Percentiles rank a stretch among this genome's conserved stretches.
Conservation (phyloP, 2,888 invertebrate species). For the Caenorhabditis zanzibari region DNA sequence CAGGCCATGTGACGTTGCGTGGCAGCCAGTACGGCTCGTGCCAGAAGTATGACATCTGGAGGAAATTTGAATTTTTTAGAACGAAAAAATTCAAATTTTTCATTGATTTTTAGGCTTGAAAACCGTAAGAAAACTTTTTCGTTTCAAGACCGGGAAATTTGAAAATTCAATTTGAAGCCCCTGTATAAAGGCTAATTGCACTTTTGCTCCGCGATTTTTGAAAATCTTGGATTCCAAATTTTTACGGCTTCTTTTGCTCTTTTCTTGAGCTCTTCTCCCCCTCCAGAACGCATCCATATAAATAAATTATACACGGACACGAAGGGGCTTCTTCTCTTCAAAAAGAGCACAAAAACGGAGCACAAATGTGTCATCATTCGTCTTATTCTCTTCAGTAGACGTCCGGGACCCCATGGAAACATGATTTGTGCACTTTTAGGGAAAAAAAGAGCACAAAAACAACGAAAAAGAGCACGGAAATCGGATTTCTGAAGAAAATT, state of each 20-base stretch:
- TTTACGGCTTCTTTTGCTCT: background rate
- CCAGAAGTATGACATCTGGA: conserved; percentile 57
- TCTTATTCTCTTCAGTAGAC: background rate
- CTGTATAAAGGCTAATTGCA: no score
- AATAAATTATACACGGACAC: conserved; percentile 18
- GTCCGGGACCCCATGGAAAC: background rate
- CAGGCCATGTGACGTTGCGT: conserved; percentile 74
- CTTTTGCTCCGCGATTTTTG: background rate
- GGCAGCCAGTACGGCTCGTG: conserved; percentile 75
- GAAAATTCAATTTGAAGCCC: no score
- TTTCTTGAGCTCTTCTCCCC: background rate
- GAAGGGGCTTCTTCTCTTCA: background rate
- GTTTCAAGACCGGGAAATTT: no score
- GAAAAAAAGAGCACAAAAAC: background rate
- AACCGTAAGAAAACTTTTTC: no score
- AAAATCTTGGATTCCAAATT: background rate
- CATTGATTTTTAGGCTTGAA: no score
- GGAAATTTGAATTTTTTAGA: background rate
- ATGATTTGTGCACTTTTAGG: conserved; percentile 15
- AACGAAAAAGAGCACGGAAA: conserved; percentile 3
- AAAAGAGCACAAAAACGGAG: background rate
- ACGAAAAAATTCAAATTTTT: no score
- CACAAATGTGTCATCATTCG: no score
- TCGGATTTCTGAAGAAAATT: no score
- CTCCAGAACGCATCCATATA: conserved; percentile 36